These are phyloP conservation scores for Eupeodes latifasciatus DNA, from an alignment of 2,888 invertebrate species.

Conservation along the genomic window DNA sequence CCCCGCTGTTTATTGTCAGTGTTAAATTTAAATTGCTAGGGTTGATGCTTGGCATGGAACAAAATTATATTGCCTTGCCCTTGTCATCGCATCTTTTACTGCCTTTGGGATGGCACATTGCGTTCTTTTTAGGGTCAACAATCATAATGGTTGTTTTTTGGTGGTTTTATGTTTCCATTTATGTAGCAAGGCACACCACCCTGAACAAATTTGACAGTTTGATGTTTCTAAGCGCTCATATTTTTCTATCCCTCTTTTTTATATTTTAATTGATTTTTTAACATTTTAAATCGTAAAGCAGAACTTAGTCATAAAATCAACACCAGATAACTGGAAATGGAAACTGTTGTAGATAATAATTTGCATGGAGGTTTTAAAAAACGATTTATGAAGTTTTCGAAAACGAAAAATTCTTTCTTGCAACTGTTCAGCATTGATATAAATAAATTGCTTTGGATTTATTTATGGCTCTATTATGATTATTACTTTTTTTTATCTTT, in stretches of 20 bases:
- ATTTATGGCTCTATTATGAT: slow-evolving; percentile 38
- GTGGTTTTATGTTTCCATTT: slow-evolving; percentile 39
- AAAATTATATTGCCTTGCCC: slow-evolving; percentile 25
- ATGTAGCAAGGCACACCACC: neutral
- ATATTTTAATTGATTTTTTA: slow-evolving; percentile 44
- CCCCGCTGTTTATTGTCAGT: neutral
- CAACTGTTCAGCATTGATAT: slow-evolving; percentile 3
- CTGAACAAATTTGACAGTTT: neutral
- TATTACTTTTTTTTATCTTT: slow-evolving; percentile 7
- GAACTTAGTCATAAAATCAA: slow-evolving; percentile 7
- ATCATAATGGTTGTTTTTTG: slow-evolving; percentile 7
- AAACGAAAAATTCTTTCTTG: neutral
- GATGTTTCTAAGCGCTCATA: neutral
- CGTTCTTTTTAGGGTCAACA: neutral
- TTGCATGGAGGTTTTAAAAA: neutral
- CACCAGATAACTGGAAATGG: too few species aligned
- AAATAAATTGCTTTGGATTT: slow-evolving; percentile 32
- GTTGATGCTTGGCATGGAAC: slow-evolving; percentile 10
- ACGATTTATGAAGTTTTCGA: too few species aligned
- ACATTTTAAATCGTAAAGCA: slow-evolving; percentile 11
- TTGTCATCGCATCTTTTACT: slow-evolving; percentile 2
- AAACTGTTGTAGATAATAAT: too few species aligned
- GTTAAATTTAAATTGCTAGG: neutral
- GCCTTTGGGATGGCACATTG: neutral
- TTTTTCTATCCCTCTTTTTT: neutral